Percentiles rank a stretch among this genome's conserved stretches.
Conservation (phyloP, 2,888 invertebrate genomes). For the Metopia argyrocephala region DNA sequence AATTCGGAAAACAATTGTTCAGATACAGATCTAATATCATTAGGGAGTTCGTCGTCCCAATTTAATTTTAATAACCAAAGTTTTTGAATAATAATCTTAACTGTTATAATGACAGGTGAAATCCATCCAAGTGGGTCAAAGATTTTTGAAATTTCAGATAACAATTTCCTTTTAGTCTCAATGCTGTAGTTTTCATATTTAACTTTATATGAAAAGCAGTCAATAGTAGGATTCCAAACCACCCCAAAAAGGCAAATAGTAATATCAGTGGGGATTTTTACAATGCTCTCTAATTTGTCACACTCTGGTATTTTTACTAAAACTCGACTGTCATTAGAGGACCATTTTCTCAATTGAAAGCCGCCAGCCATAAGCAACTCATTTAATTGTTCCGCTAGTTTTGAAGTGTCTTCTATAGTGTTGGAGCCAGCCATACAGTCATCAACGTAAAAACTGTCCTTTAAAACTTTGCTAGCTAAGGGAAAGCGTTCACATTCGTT, state of each 20-base stretch:
- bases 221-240: not conserved
- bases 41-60: slow-evolving; percentile 29
- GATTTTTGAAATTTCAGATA: slow-evolving; percentile 48
- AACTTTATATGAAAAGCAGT: slow-evolving; percentile 25
- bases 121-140: slow-evolving; percentile 34
- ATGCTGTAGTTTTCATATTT: not conserved
- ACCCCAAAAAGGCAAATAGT: slow-evolving; percentile 10
- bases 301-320: not conserved
- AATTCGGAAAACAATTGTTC: not conserved
- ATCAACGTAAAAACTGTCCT: slow-evolving; percentile 1
- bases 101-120: slow-evolving; percentile 13
- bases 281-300: slow-evolving; percentile 16
- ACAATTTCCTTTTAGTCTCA: slow-evolving; percentile 22
- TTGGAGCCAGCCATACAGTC: slow-evolving; percentile 12
- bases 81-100: slow-evolving; percentile 37
- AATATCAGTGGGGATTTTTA: slow-evolving; percentile 9
- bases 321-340: not conserved
- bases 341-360: slow-evolving; percentile 7
- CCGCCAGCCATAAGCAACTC: slow-evolving; percentile 15
- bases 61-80: not conserved
- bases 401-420: not conserved
- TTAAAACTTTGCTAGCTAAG: not conserved
- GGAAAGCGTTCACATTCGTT: not conserved
- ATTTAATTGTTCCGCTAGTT: slow-evolving; percentile 11
- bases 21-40: not conserved